phyloP scores from a whole-genome alignment of 2,888 invertebrate genomes.

The Aromia moschata region DNA sequence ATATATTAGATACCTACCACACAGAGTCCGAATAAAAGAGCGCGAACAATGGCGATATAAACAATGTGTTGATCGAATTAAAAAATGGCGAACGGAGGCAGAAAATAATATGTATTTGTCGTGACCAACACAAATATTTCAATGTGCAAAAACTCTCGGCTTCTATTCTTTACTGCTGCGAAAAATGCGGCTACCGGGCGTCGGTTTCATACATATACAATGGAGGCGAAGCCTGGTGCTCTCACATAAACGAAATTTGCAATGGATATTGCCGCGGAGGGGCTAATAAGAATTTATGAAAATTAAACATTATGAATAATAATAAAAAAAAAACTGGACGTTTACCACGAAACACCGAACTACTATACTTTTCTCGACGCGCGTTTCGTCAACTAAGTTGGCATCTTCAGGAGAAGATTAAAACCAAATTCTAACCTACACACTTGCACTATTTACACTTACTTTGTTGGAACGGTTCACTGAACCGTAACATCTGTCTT shows the following conservation, averaged over 20 bases:
- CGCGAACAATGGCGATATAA: constrained; percentile 63
- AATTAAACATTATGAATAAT: constrained; percentile 17
- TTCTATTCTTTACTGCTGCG: constrained; percentile 48
- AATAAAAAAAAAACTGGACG: no score
- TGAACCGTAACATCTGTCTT: no score
- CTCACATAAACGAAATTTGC: constrained; percentile 30
- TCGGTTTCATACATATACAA: constrained; percentile 37
- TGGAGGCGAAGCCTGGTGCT: constrained; percentile 31
- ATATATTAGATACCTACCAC: constrained; percentile 59
- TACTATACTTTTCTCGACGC: no score
- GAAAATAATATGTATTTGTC: constrained; percentile 61
- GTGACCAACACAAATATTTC: constrained; percentile 58
- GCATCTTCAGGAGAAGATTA: no score
- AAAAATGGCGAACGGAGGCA: constrained; percentile 58
- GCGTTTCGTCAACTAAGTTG: no score
- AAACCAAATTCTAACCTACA: no score
- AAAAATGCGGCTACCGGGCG: constrained; percentile 47
- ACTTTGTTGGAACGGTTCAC: no score
- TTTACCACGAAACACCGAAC: no score
- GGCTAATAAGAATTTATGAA: constrained; percentile 12
- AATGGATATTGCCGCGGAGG: constrained; percentile 14
- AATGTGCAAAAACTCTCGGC: constrained; percentile 52
- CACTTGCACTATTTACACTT: no score
- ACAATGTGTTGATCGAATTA: constrained; percentile 60
- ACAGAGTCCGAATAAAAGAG: constrained; percentile 62